A percentile compares a stretch with the other conserved stretches of the same genome.
Conservation (phyloP, 1,140 invertebrate species). For the Pogonomyrmex californicus region DNA sequence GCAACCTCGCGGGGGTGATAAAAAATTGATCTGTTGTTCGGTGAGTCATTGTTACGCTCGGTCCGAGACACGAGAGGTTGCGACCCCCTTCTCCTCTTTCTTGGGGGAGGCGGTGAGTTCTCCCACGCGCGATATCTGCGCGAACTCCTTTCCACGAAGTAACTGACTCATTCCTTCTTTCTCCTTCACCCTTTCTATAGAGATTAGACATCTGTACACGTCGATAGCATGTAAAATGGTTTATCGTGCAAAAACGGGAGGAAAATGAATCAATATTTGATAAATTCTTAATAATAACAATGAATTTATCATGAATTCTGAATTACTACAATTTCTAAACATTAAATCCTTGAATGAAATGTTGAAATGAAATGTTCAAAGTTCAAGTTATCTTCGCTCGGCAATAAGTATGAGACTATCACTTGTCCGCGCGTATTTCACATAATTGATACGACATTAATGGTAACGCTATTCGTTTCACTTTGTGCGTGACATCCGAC, state of each 20-base stretch:
- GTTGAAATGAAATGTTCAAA: too few species aligned
- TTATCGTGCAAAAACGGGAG: not conserved
- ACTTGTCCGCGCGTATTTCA: not conserved
- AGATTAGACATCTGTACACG: slow-evolving; percentile 18
- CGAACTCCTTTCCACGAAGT: slow-evolving; percentile 67
- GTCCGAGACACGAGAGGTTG: slow-evolving; percentile 50
- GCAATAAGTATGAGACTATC: not conserved
- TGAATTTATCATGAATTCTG: not conserved
- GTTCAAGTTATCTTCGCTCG: not conserved
- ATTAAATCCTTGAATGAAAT: not conserved
- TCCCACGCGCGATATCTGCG: slow-evolving; percentile 38
- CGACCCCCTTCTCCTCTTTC: slow-evolving; percentile 19
- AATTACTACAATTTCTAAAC: not conserved
- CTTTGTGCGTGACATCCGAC: not conserved
- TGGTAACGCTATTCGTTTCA: not conserved
- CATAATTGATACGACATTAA: not conserved
- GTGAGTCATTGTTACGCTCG: slow-evolving; percentile 69
- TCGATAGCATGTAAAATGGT: not conserved
- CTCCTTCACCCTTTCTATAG: slow-evolving; percentile 10
- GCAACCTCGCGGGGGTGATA: not conserved
- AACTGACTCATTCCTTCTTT: slow-evolving; percentile 65
- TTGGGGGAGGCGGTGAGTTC: slow-evolving; percentile 69
- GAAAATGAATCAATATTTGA: not conserved
- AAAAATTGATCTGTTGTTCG: slow-evolving; percentile 68
- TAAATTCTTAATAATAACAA: slow-evolving; percentile 14